These are phyloP conservation scores for Xiphias gladius DNA, from an alignment of 2,113 vertebrate genomes.

Conservation along the genomic window DNA sequence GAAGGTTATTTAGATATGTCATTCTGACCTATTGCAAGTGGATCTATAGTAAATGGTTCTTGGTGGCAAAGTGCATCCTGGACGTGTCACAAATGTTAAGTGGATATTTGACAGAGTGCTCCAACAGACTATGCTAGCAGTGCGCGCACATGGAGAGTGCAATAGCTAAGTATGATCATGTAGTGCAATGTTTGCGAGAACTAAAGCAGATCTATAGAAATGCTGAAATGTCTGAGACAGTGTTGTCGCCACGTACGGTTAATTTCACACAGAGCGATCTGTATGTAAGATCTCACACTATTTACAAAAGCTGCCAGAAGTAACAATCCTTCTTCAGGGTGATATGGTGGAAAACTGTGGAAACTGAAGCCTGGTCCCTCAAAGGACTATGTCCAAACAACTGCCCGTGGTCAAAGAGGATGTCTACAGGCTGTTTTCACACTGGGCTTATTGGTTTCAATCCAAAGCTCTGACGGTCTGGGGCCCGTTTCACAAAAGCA, in stretches of 20 bases:
- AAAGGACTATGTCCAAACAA: slow-evolving; percentile 26
- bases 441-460: slow-evolving; percentile 15
- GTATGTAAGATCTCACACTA: slow-evolving; percentile 64
- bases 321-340: slow-evolving; percentile 65
- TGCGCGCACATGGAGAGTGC: slow-evolving; percentile 79
- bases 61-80: slow-evolving; percentile 77
- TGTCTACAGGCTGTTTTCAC: slow-evolving; percentile 30
- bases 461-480: neutral
- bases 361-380: slow-evolving; percentile 42
- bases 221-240: slow-evolving; percentile 71
- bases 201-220: slow-evolving; percentile 78
- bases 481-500: too few species aligned
- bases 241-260: slow-evolving; percentile 54
- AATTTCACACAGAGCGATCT: slow-evolving; percentile 57
- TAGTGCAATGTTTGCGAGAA: slow-evolving; percentile 80
- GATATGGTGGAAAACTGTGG: slow-evolving; percentile 47
- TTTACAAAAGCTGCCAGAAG: slow-evolving; percentile 80
- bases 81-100: slow-evolving; percentile 78
- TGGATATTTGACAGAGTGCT: slow-evolving; percentile 83
- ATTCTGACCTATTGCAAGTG: neutral
- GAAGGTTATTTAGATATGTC: slow-evolving; percentile 41
- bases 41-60: slow-evolving; percentile 52
- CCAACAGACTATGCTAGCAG: slow-evolving; percentile 84
- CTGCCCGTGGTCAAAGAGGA: slow-evolving; percentile 23
- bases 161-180: slow-evolving; percentile 76